Conservation (phyloP, 2,797 vertebrate genomes). For the Lepus oiostolus region DNA sequence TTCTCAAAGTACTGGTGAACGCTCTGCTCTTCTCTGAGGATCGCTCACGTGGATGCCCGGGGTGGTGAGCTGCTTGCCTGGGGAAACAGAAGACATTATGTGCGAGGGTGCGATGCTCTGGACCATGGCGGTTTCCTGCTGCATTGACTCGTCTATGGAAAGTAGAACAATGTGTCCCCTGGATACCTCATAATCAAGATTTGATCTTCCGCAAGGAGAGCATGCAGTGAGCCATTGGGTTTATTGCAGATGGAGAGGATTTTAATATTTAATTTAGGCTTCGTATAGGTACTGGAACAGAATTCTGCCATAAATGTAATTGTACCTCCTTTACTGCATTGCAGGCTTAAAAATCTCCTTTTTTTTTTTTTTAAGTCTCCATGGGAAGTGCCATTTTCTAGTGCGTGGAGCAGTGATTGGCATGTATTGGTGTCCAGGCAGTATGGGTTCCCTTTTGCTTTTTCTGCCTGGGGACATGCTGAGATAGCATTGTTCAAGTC, state of each 20-base stretch:
- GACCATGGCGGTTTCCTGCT: background rate
- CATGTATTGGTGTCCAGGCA: background rate
- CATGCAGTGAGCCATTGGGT: background rate
- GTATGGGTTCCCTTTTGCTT: too few species aligned
- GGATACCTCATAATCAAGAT: background rate
- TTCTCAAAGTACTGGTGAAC: background rate
- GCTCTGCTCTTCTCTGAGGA: background rate
- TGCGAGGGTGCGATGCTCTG: background rate
- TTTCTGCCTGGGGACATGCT: too few species aligned
- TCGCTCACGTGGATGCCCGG: background rate
- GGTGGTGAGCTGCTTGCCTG: background rate
- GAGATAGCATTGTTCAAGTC: too few species aligned
- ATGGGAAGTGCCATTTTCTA: background rate
- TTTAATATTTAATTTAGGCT: constrained; percentile 31
- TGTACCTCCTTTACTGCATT: background rate
- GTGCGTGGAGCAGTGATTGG: background rate
- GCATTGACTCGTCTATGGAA: background rate
- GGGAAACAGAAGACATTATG: background rate
- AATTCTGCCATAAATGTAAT: background rate
- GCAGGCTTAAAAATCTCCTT: background rate
- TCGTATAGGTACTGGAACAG: background rate
- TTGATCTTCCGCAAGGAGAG: constrained; percentile 10
- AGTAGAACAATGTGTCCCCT: constrained; percentile 5
- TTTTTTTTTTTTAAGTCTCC: background rate
- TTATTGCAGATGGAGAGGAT: background rate